Percentiles rank a stretch among this genome's conserved stretches.
Evolutionary conservation across 2,113 vertebrate genomes (phyloP).

Genomic region (Mesocricetus auratus): DNA sequence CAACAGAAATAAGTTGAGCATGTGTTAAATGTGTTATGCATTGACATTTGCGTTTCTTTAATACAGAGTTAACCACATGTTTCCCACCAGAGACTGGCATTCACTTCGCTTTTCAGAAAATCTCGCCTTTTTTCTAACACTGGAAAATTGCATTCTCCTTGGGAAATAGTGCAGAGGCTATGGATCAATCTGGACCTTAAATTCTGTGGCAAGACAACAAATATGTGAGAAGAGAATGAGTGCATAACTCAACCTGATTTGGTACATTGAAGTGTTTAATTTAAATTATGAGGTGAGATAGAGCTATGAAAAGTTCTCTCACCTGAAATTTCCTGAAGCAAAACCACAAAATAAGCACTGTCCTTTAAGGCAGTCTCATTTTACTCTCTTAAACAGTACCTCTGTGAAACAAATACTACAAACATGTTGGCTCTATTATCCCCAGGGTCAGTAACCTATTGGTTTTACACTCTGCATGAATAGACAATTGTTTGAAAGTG

Average conservation of each 20-base stretch:
- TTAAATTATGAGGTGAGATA: constrained; percentile 53
- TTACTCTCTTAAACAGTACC: neutral
- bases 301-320: neutral
- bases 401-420: neutral
- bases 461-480: neutral
- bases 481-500: neutral
- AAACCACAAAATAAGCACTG: constrained; percentile 5
- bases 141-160: neutral
- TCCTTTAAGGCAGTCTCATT: neutral
- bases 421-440: neutral
- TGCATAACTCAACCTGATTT: constrained; percentile 42
- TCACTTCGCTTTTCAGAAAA: neutral
- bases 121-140: neutral
- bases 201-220: constrained; percentile 32
- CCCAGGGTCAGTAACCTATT: neutral
- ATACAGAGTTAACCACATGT: neutral
- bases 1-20: neutral
- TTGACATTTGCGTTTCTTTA: neutral
- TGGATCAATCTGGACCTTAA: neutral
- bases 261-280: constrained; percentile 34
- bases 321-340: constrained; percentile 38
- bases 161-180: neutral
- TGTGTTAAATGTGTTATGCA: no score
- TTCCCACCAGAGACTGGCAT: neutral
- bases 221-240: neutral